Percentiles rank a stretch among this genome's conserved stretches.
phyloP scores from a whole-genome alignment of 1,140 invertebrate genomes.

The Drosophila seguyi region DNA sequence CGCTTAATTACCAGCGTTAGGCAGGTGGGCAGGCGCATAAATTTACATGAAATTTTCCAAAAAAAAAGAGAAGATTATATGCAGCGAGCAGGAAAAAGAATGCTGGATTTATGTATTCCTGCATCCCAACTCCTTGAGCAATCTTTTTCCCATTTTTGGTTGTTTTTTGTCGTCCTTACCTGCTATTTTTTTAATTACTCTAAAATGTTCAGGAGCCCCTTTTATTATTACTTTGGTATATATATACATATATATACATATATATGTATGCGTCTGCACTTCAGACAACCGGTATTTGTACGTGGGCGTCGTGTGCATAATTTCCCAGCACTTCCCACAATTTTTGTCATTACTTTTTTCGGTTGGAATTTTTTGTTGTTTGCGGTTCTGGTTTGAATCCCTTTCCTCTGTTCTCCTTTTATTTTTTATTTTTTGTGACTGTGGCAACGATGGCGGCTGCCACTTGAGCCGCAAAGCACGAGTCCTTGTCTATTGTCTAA shows the following conservation, averaged over 20 bases:
- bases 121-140: constrained; percentile 71
- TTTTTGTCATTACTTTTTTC: constrained; percentile 83
- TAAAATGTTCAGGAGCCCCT: constrained; percentile 79
- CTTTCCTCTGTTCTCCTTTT: background rate
- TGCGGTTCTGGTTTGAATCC: constrained; percentile 41
- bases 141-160: constrained; percentile 34
- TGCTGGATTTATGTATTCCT: constrained; percentile 64
- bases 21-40: constrained; percentile 60
- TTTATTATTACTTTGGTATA: constrained; percentile 66
- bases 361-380: constrained; percentile 52
- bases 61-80: constrained; percentile 17
- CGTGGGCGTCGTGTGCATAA: constrained; percentile 72
- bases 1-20: constrained; percentile 70
- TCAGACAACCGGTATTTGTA: constrained; percentile 66
- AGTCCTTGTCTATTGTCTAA: constrained; percentile 83
- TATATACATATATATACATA: background rate
- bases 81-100: constrained; percentile 30
- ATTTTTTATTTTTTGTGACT: constrained; percentile 36
- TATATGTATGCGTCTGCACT: constrained; percentile 42
- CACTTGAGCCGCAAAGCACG: constrained; percentile 79
- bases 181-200: constrained; percentile 81
- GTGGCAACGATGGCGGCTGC: constrained; percentile 60
- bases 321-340: constrained; percentile 79
- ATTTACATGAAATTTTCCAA: constrained; percentile 72
- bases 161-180: constrained; percentile 25